Conservation (phyloP, 2,797 vertebrate species). For the Argentina silus region DNA sequence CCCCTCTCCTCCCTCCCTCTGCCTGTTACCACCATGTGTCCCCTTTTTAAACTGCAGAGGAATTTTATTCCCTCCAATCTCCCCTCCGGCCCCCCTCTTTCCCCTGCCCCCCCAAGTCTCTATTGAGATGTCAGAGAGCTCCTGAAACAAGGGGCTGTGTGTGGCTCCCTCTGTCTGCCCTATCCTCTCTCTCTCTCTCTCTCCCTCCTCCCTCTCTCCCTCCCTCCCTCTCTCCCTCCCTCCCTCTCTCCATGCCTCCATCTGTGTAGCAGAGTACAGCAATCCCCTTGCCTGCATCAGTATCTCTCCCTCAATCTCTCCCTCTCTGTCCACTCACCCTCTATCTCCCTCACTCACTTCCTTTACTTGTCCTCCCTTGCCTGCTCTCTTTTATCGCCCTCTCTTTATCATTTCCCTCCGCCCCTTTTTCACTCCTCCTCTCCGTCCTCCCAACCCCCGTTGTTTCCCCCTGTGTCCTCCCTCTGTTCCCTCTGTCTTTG, state of each 20-base stretch:
- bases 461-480: background rate
- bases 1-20: background rate
- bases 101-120: background rate
- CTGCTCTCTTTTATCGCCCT: background rate
- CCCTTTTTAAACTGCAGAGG: conserved; percentile 2
- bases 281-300: too few species aligned
- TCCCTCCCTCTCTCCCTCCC: background rate
- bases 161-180: background rate
- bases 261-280: background rate
- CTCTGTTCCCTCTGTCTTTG: background rate
- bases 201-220: background rate
- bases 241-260: too few species aligned
- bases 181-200: background rate
- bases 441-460: background rate
- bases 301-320: background rate
- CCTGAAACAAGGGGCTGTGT: background rate
- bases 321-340: background rate
- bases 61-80: background rate
- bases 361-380: background rate
- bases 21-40: conserved; percentile 1
- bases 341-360: background rate
- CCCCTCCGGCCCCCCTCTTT: background rate
- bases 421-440: background rate
- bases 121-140: conserved; percentile 14
- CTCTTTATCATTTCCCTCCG: background rate